Base-by-base conservation (phyloP, 2,888 invertebrate genomes). In the Watsonalla cultraria region DNA sequence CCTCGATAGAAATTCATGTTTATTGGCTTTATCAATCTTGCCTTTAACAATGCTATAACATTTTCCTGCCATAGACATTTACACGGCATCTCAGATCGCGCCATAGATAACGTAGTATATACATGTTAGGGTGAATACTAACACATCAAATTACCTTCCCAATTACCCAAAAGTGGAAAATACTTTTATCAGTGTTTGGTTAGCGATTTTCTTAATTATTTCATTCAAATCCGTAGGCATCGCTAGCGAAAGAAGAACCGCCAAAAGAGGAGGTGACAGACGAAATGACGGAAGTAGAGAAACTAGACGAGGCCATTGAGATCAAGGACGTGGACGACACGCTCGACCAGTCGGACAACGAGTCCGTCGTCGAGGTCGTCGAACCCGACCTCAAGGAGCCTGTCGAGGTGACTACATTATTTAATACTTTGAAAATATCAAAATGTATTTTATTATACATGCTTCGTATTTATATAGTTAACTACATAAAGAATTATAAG, bases 301-400 rank as follows among this genome's bases (percentile, higher is more conserved):
- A 65, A 0, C 72, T 81, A 6, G 74, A 78, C 5, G 70, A 84
- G 46, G 82, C 86, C 15, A 83, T 84, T 52, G 84, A 84, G 58
- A 91, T 91, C 61, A 89, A 87, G 7, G 92, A 92, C 47, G 76
- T 81, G 0, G 92, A 92, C 50, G 91, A 91, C 5, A 73, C 62
- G 0, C 33, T 74, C 0, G 81, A 86, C 35, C 84, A 85, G 46
- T 85, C 89, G 0, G 86, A 88, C 62, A 72, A 74, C 49, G 86
- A 90, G 63, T 84, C 86, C 0, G 83, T 84, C 7, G 86, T 87
- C 0, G 91, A 90, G 56, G 86, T 88, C 0, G 74, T 90, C 0
- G 76, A 83, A 61, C 72, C 70, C 1, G 72, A 62, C 15, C 66
- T 66, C 45, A 69, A 62, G 5, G 56, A 61, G 11, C 74, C 87